A percentile compares a stretch with the other conserved stretches of the same genome.
Evolutionary conservation across 2,797 vertebrate genomes (phyloP).

Genomic region (Pipistrellus kuhlii): DNA sequence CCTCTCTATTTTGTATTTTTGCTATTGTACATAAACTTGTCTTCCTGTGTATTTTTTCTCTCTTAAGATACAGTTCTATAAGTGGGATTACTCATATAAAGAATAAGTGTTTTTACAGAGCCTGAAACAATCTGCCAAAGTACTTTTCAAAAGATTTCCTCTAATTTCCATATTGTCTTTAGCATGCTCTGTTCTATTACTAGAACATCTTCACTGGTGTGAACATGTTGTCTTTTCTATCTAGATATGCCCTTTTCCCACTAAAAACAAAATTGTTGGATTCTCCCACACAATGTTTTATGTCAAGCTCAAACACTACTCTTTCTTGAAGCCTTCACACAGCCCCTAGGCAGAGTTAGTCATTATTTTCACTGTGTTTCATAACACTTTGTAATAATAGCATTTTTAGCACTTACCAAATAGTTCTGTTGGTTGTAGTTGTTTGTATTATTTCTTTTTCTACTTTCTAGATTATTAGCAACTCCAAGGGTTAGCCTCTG

Average conservation of each 20-base stretch:
- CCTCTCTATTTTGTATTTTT: constrained; percentile 39
- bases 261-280: constrained; percentile 61
- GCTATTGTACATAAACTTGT: constrained; percentile 32
- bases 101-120: constrained; percentile 66
- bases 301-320: constrained; percentile 55
- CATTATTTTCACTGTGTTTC: constrained; percentile 15
- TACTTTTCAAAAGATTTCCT: constrained; percentile 68
- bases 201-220: constrained; percentile 50
- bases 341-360: constrained; percentile 45
- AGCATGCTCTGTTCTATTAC: constrained; percentile 63
- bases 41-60: neutral
- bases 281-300: constrained; percentile 71
- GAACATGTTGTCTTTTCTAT: constrained; percentile 79
- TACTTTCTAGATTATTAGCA: constrained; percentile 15
- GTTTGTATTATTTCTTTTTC: neutral
- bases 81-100: constrained; percentile 45
- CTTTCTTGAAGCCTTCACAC: constrained; percentile 47
- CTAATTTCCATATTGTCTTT: constrained; percentile 75
- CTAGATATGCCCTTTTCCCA: constrained; percentile 74
- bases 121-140: constrained; percentile 73
- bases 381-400: neutral
- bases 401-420: constrained; percentile 35
- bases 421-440: neutral
- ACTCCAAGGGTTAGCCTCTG: neutral
- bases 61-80: neutral